Base-by-base conservation (phyloP, 53 echinoderm and acorn worm genomes). In the Patiria pectinifera region DNA sequence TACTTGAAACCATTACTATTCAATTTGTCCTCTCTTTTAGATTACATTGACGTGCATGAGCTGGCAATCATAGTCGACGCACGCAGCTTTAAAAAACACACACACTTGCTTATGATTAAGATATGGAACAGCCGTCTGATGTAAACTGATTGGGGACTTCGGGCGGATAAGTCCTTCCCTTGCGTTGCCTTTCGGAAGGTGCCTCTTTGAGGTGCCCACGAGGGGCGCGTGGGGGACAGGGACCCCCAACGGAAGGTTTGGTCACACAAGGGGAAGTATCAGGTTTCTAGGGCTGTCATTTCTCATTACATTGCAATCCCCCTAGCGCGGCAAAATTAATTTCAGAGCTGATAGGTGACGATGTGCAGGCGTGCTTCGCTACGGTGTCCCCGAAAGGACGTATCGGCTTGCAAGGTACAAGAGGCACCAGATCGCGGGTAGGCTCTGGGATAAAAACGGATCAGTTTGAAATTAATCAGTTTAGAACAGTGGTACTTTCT, bases 261-360 rank as follows among this genome's bases (percentile, higher is more conserved):
- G 90, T 81, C 90, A 90, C 90, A 90, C 90, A 90, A 48, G 90
- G 81, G 90, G 90, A 90, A 90, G 90, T 90, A 90, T 90, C 90
- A 69, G 90, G 80, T 90, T 90, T 90, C 90, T 90, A 90, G 81
- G 90, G 80, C 90, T 90, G 90, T 90, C 90, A 80, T 80, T 19
- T 90, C 81, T 21, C 76, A 77, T 90, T 90, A 87, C 45, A 46
- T 44, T 90, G 90, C 81, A 63, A 77, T 80, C 58, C 80, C 78
- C 82, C 80, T 61, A 80, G 66, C 69, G 90, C 90, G 69, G 70
- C 66, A 66, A 62, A 80, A 90, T 81, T 79, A 90, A 90, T 90
- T 80, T 80, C 90, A 80, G 4, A 80, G 13, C 23, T 48, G 90
- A 81, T 90, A 90, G 90, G 69, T 90, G 90, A 90, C 90, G 90